These are phyloP conservation scores for Selenia dentaria DNA, from an alignment of 2,888 invertebrate genomes.

Conservation along the genomic window DNA sequence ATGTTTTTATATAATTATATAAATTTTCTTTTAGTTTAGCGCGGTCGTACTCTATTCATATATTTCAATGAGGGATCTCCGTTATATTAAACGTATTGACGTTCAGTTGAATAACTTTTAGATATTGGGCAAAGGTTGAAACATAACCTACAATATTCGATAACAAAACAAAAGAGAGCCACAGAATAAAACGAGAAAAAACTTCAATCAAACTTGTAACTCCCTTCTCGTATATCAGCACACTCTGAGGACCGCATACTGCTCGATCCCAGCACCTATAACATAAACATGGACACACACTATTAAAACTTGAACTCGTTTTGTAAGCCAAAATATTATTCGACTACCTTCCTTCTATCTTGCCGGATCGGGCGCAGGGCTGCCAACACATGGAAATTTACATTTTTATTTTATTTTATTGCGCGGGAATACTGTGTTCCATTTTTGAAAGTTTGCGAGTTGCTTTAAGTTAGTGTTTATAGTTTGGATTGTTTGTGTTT, in stretches of 20 bases:
- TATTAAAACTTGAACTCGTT: constrained; percentile 84
- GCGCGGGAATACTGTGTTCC: constrained; percentile 35
- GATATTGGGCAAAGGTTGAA: too few species aligned
- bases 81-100: too few species aligned
- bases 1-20: too few species aligned
- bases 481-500: constrained; percentile 42
- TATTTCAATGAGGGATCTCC: too few species aligned
- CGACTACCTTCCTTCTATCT: constrained; percentile 79
- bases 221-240: constrained; percentile 38
- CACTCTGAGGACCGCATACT: constrained; percentile 51
- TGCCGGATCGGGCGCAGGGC: constrained; percentile 60
- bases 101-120: too few species aligned
- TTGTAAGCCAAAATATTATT: constrained; percentile 84
- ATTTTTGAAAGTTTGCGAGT: constrained; percentile 49
- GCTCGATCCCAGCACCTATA: constrained; percentile 65
- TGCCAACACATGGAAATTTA: constrained; percentile 63
- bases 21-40: too few species aligned
- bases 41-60: too few species aligned
- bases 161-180: constrained; percentile 26
- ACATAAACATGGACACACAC: constrained; percentile 81
- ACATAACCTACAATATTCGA: constrained; percentile 19
- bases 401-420: constrained; percentile 73
- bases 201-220: constrained; percentile 38
- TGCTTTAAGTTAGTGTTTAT: constrained; percentile 42
- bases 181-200: constrained; percentile 27